Evolutionary conservation across 2,797 vertebrate species (phyloP), one percentile per base, ranked within the genome.

Genomic region (Rhynchotus rufescens): DNA sequence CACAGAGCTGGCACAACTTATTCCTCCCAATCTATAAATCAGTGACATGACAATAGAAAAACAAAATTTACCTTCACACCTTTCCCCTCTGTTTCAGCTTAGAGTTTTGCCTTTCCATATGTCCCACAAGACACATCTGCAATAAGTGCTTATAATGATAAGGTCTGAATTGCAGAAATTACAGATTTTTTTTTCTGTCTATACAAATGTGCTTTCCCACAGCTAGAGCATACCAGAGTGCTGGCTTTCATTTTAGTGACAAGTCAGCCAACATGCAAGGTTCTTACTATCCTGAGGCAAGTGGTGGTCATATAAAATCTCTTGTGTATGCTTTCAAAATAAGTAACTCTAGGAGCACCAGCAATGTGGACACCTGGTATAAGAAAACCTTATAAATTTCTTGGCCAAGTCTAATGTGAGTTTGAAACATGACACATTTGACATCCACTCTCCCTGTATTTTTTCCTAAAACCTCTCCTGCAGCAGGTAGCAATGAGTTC

Each of bases 21-120:
- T 82, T 90, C n/a, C 67, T 90, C n/a, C 51, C 38, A 73, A 12
- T 47, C 36, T 84, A 52, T 54, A 87, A 90, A n/a, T 52, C 90
- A 84, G 32, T 54, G 23, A 40, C 16, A 9, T 9, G 12, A 49
- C 68, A 91, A 93, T 49, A 54, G 57, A 86, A 95, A 92, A 73
- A 79, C 1, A 89, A 28, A 32, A 54, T 67, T 59, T 87, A 32
- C n/a, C 56, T 61, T 75, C 66, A 40, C 32, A 86, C 6, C 6
- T 49, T 73, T 67, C 30, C 32, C 57, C 38, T 92, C 65, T 21
- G 45, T 89, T 95, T 79, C 10, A 1, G 59, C 23, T 76, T 17
- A n/a, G 62, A 40, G 23, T 28, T 57, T 71, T 57, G 16, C 34
- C 26, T 79, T 76, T 23, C 44, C 1, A 1, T 30, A 8, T 12